These are phyloP conservation scores for Alexandromys fortis DNA, from an alignment of 2,113 vertebrate genomes.

Conservation along the genomic window DNA sequence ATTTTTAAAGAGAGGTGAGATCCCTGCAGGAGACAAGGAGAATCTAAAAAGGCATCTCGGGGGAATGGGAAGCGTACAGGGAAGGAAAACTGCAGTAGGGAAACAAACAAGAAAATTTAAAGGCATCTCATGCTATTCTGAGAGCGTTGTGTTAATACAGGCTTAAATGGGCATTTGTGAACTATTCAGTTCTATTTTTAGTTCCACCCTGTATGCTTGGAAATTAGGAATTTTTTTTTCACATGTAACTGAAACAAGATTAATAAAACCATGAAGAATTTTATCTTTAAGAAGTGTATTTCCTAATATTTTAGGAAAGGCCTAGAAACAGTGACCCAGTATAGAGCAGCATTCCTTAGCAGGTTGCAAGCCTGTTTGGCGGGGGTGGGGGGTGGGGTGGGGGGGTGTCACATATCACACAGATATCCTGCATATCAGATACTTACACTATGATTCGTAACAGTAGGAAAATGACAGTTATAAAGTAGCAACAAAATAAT, in stretches of 20 bases:
- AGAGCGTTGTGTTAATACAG: neutral
- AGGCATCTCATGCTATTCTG: neutral
- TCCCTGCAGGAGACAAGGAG: neutral
- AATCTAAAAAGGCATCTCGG: neutral
- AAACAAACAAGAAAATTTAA: neutral
- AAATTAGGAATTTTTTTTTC: neutral
- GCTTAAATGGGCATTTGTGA: neutral
- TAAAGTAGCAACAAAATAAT: neutral
- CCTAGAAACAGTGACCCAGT: neutral
- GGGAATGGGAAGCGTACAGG: neutral
- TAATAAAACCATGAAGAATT: neutral
- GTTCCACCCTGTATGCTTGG: neutral
- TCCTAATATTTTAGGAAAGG: neutral
- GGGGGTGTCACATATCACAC: neutral
- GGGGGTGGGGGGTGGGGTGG: fast-evolving
- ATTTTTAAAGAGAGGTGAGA: neutral
- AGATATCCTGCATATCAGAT: neutral
- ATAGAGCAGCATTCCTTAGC: neutral
- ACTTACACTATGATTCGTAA: neutral
- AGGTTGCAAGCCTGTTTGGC: neutral
- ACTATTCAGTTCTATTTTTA: neutral
- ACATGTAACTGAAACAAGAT: neutral
- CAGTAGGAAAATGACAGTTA: neutral
- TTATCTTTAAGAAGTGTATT: neutral
- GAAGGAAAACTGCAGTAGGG: neutral